Evolutionary conservation across 2,888 invertebrate genomes (phyloP), one percentile per base, ranked within the genome.

Genomic region (Drosophila neutralis): DNA sequence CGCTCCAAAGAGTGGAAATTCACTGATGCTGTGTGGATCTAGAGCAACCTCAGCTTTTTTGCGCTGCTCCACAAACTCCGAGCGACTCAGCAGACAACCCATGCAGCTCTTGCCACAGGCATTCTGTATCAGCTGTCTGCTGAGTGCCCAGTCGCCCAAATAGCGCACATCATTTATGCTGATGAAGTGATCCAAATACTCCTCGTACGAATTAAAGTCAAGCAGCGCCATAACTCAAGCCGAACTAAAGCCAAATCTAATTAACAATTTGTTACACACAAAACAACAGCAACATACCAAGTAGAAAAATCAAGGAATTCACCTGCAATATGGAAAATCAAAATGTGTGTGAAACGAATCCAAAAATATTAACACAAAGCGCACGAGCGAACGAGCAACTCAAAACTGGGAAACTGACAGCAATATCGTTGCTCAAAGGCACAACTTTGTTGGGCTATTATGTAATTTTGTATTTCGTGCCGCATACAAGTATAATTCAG

Each of bases 181-280:
- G 38, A 80, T 68, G 31, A 87, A 86, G 31, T 73, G 59, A 49
- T 85, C 78, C 57, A 85, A 38, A 48, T 85, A 85, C 0, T 81
- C 73, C 27, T 80, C 69, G 24, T 83, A 80, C 7, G 63, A 59
- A 4, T 27, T 54, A 15, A 64, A 86, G 2, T 67, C 42, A 1
- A 72, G 38, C 52, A 77, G 35, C 2, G 49, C 58, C 87, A 87
- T 83, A 18, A 2, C 45, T 29, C 18, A 29, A 6, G 15, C 4
- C 24, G 8, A 21, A 13, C 31, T 2, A 8, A 42, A 51, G n/a
- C 7, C 29, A 60, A 49, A 31, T 38, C 31, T 52, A 54, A 60
- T 51, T 56, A 57, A 54, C 4, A 36, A 8, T 21, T 13, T 18
- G 27, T 18, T 13, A 13, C n/a, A 29, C 31, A 59, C 53, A 27